Base-by-base conservation (phyloP, 2,888 invertebrate genomes). In the Mesorhabditis spiculigera region DNA sequence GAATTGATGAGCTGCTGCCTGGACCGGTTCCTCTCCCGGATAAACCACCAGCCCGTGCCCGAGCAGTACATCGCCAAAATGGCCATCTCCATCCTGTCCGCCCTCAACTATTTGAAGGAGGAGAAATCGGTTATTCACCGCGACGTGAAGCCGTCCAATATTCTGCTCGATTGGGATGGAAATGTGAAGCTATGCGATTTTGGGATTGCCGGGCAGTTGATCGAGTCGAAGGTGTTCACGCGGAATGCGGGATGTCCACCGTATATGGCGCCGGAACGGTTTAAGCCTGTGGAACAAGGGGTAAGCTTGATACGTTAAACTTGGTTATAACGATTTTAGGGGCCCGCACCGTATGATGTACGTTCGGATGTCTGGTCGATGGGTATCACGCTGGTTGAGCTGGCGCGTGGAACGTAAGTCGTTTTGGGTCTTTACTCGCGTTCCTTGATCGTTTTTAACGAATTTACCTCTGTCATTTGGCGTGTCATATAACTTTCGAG, bases 361-460 rank as follows among this genome's bases (percentile, higher is more conserved):
- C 90, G 98, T 82, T 97, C 98, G 41, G 98, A 99, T 89, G 97
- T 99, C 67, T 98, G 98, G 98, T 95, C 95, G 78, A 89, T 98
- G 79, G 98, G 98, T 80, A 95, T 84, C 5, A 82, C 84, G 4
- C 78, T 89, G 86, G 88, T 98, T 68, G 98, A 98, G 89, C 89
- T 98, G 84, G 98, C 97, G 65, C 95, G 95, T 13, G 97, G 95
- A 68, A 91, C 92, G 79, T 96, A 95, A 61, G 66, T 68, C 45
- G 28, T 63, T 28, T 65, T 65, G 43, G 65, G 71, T 63, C 5
- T 63, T 68, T 41, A 16, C 5, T 42, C 10, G 5, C n/a, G 6
- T 5, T 67, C 28, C 28, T 28, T 28, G 28, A 28, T 28, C 28
- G 28, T 28, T 28, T 28, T 28, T 28, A 28, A 3, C 28, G 28